phyloP scores from a whole-genome alignment of 2,888 invertebrate genomes.

The Nephrotoma flavescens region DNA sequence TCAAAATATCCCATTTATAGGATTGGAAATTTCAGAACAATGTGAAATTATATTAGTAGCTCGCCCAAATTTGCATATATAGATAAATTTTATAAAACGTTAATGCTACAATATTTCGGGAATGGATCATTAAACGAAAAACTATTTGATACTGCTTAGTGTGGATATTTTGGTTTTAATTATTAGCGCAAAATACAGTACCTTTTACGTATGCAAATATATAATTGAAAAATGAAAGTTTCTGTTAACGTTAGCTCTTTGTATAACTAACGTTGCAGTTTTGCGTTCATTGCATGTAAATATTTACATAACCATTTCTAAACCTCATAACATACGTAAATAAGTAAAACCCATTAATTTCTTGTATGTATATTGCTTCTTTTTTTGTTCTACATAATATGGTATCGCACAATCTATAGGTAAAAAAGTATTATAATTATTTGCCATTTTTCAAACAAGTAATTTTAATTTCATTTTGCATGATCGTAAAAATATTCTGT shows the following conservation, averaged over 20 bases:
- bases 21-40: too few species aligned
- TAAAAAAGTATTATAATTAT: not conserved
- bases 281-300: not conserved
- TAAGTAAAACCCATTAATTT: not conserved
- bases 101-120: too few species aligned
- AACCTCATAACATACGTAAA: not conserved
- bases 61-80: too few species aligned
- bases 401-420: not conserved
- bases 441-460: not conserved
- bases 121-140: too few species aligned
- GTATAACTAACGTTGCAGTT: not conserved
- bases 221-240: not conserved
- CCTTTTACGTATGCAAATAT: too few species aligned
- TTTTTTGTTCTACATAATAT: not conserved
- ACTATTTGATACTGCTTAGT: too few species aligned
- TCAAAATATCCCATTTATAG: too few species aligned
- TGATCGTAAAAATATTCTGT: not conserved
- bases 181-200: too few species aligned
- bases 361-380: not conserved
- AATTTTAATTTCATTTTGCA: not conserved
- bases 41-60: too few species aligned
- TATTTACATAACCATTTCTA: not conserved
- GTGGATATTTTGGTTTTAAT: too few species aligned
- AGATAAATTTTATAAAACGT: too few species aligned
- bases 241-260: not conserved